A percentile compares a stretch with the other conserved stretches of the same genome.
These are phyloP conservation scores for Pogona vitticeps DNA, from an alignment of 2,113 vertebrate genomes.

Conservation along the genomic window DNA sequence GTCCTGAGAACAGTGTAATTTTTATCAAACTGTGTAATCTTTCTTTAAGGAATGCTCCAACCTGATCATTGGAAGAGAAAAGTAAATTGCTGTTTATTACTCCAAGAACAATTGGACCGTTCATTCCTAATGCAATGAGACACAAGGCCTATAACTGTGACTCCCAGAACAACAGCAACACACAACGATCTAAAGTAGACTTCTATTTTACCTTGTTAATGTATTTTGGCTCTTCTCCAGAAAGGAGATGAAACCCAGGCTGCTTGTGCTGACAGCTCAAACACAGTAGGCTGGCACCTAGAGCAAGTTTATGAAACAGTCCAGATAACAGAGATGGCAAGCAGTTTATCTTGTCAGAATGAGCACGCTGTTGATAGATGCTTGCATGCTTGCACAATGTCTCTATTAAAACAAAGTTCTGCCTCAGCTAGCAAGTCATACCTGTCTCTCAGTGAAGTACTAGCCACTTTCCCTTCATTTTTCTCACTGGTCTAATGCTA, in stretches of 20 bases:
- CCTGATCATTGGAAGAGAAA: neutral
- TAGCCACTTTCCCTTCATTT: neutral
- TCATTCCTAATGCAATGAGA: neutral
- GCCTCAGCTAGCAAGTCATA: slow-evolving; percentile 17
- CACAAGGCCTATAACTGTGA: neutral
- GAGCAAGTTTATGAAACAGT: neutral
- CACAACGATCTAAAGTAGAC: neutral
- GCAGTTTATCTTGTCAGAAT: slow-evolving; percentile 23
- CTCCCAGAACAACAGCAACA: neutral
- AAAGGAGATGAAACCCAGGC: slow-evolving; percentile 12
- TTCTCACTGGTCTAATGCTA: neutral
- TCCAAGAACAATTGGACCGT: neutral
- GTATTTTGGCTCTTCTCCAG: slow-evolving; percentile 30
- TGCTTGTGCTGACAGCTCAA: slow-evolving; percentile 24
- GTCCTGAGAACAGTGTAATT: neutral
- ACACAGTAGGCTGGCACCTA: neutral
- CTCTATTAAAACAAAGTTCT: slow-evolving; percentile 34
- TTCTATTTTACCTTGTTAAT: neutral
- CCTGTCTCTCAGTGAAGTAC: slow-evolving; percentile 27
- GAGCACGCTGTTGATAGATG: neutral
- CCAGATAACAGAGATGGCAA: neutral
- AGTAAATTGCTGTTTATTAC: neutral
- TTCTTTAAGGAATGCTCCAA: neutral
- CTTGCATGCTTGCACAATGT: neutral
- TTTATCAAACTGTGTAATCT: neutral